Conservation (phyloP, 2,888 invertebrate genomes). For the Nematopogon swammerdamellus region DNA sequence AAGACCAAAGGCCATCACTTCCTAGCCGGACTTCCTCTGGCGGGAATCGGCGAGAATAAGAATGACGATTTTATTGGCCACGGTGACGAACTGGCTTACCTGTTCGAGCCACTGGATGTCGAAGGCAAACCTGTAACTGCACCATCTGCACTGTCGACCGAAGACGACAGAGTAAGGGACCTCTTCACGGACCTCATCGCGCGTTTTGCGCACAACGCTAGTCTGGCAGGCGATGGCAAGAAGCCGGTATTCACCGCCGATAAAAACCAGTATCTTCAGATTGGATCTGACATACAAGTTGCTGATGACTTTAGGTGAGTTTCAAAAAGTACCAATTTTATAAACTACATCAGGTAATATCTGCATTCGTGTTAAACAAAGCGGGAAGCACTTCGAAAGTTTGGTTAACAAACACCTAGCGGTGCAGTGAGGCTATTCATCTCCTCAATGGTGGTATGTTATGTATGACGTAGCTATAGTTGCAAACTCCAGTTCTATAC, state of each 20-base stretch:
- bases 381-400: no score
- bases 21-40: constrained; percentile 63
- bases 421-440: no score
- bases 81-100: constrained; percentile 69
- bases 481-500: no score
- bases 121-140: constrained; percentile 53
- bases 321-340: background rate
- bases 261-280: constrained; percentile 33
- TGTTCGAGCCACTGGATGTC: constrained; percentile 64
- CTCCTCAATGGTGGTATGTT: no score
- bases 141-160: constrained; percentile 30
- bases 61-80: constrained; percentile 27
- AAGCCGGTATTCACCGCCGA: constrained; percentile 22
- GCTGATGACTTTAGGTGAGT: constrained; percentile 38
- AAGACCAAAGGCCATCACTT: constrained; percentile 61
- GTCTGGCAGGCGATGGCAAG: constrained; percentile 16
- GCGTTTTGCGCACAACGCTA: constrained; percentile 58
- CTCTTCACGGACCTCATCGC: constrained; percentile 64
- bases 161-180: constrained; percentile 63
- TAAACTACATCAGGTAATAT: no score
- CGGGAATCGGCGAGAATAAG: constrained; percentile 29
- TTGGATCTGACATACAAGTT: constrained; percentile 24
- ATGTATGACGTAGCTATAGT: no score
- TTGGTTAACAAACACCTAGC: no score
- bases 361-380: no score